Conservation (phyloP, 2,888 invertebrate genomes). For the Subacronicta megacephala region DNA sequence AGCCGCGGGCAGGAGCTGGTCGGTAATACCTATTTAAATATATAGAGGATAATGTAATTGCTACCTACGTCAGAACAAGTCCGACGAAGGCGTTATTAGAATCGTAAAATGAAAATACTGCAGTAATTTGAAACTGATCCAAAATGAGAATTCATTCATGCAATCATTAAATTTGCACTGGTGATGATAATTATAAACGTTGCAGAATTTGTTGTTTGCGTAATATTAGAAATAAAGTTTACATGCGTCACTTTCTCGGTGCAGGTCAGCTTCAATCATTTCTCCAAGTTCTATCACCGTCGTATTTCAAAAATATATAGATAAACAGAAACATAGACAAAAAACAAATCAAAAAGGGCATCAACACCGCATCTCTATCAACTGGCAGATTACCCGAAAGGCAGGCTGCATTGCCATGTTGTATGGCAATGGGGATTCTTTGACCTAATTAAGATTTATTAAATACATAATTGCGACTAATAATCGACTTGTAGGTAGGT, state of each 20-base stretch:
- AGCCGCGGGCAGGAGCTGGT: no score
- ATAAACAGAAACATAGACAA: no score
- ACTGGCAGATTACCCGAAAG: no score
- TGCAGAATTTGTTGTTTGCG: constrained; percentile 7
- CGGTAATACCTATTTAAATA: constrained; percentile 1
- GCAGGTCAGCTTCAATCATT: constrained; percentile 16
- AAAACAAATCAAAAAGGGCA: no score
- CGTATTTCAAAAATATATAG: no score
- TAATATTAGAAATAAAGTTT: constrained; percentile 17
- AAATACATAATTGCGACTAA: no score
- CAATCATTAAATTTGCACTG: constrained; percentile 28
- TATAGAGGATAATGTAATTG: constrained; percentile 25
- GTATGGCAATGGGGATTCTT: no score
- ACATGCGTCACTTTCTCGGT: neutral
- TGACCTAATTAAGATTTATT: neutral
- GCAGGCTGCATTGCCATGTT: no score
- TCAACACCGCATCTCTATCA: no score
- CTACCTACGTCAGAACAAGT: constrained; percentile 40
- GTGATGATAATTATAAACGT: constrained; percentile 20
- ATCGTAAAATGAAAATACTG: constrained; percentile 51
- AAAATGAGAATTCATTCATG: constrained; percentile 43
- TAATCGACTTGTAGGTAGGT: no score
- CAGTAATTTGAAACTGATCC: constrained; percentile 49
- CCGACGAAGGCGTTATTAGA: constrained; percentile 36
- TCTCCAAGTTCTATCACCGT: neutral